Evolutionary conservation across 2,797 vertebrate species (phyloP).

Genomic region (Rhinoraja longicauda): DNA sequence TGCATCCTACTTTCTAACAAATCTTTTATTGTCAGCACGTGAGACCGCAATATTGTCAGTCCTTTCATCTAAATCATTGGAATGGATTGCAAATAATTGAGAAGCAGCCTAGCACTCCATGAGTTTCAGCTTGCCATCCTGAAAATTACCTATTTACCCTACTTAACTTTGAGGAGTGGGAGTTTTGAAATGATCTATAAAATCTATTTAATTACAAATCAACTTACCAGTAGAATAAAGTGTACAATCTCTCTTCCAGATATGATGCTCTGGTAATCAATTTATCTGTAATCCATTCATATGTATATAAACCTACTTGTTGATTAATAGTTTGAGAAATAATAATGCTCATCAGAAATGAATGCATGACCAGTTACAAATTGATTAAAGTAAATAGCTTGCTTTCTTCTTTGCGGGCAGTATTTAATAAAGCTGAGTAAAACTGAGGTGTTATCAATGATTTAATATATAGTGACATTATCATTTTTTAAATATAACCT

Average conservation of each 20-base stretch:
- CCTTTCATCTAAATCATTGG: too few relatives aligned
- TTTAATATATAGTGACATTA: slow-evolving; percentile 44
- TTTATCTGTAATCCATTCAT: slow-evolving; percentile 5
- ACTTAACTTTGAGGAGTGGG: not conserved
- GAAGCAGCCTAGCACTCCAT: too few relatives aligned
- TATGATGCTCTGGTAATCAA: not conserved
- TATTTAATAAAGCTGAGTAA: slow-evolving; percentile 27
- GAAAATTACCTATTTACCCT: too few relatives aligned
- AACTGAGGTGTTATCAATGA: slow-evolving; percentile 42
- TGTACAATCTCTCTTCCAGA: not conserved
- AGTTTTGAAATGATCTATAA: not conserved
- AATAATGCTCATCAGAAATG: slow-evolving; percentile 9
- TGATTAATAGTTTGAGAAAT: slow-evolving; percentile 10
- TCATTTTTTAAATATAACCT: slow-evolving; percentile 45
- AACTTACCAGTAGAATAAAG: not conserved
- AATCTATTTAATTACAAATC: not conserved
- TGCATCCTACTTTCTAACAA: too few relatives aligned
- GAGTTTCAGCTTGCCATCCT: too few relatives aligned
- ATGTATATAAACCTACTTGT: not conserved
- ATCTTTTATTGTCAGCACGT: too few relatives aligned
- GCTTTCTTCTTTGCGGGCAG: not conserved
- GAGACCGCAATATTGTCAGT: too few relatives aligned
- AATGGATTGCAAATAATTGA: too few relatives aligned
- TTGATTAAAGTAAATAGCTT: slow-evolving; percentile 20
- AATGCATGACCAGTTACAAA: slow-evolving; percentile 25